Conservation (phyloP, 2,797 vertebrate genomes). For the Distichodus sexfasciatus region DNA sequence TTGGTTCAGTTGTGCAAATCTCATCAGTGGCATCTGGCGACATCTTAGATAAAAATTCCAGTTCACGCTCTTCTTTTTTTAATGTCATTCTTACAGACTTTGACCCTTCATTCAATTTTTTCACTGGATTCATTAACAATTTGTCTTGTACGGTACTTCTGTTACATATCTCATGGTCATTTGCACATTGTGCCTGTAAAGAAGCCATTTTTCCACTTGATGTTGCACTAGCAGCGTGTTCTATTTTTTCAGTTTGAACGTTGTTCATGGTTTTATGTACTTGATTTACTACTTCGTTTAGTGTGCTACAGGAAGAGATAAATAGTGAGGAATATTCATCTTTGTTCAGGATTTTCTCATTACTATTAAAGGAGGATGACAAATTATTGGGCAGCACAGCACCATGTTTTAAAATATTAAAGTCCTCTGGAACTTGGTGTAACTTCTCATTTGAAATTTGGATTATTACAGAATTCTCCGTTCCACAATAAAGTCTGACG, state of each 20-base stretch:
- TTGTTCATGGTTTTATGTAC: background rate
- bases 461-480: conserved; percentile 50
- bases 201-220: background rate
- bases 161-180: background rate
- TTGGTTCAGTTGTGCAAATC: too few relatives aligned
- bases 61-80: background rate
- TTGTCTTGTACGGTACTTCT: background rate
- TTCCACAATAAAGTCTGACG: fast-evolving
- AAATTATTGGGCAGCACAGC: conserved; percentile 45
- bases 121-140: background rate
- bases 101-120: background rate
- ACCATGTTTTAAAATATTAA: conserved; percentile 53
- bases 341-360: conserved; percentile 64
- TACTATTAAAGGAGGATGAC: conserved; percentile 68
- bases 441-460: conserved; percentile 5
- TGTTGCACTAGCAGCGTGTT: background rate
- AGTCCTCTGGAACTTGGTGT: conserved; percentile 25
- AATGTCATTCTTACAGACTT: background rate
- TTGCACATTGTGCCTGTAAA: background rate
- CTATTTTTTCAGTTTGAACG: background rate
- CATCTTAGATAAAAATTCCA: background rate
- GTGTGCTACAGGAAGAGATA: background rate
- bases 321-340: conserved; percentile 54
- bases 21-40: background rate
- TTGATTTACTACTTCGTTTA: background rate